Evolutionary conservation across 2,888 invertebrate species (phyloP).

Genomic region (Pheosia gnoma): DNA sequence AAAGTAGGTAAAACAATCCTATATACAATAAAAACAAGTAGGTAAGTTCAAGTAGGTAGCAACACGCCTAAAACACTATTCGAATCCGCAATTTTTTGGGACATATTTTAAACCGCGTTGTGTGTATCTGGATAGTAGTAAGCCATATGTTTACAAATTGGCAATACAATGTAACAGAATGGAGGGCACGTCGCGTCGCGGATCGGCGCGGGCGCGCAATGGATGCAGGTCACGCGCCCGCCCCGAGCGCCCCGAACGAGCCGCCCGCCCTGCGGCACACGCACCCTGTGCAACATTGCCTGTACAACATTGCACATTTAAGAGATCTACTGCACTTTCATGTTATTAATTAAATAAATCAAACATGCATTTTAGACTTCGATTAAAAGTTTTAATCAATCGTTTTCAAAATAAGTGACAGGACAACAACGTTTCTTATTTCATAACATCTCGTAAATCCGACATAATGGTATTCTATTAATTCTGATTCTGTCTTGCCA

Average conservation of each 20-base stretch:
- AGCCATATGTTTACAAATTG: conserved; percentile 45
- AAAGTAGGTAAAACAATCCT: too few relatives aligned
- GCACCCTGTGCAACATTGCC: conserved; percentile 18
- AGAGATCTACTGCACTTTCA: background rate
- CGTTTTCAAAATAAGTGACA: too few relatives aligned
- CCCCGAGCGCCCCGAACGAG: conserved; percentile 11
- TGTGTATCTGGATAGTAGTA: conserved; percentile 26
- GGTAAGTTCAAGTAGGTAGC: too few relatives aligned
- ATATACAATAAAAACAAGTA: too few relatives aligned
- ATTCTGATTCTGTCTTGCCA: too few relatives aligned
- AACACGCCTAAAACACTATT: background rate
- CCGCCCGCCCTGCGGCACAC: conserved; percentile 25
- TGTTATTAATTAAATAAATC: background rate
- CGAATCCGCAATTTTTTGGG: background rate
- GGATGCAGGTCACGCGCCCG: conserved; percentile 52
- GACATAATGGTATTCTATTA: background rate
- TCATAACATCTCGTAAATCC: background rate
- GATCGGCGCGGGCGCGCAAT: conserved; percentile 34
- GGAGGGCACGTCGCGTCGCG: conserved; percentile 38
- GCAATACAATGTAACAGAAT: conserved; percentile 41
- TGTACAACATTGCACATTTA: conserved; percentile 9
- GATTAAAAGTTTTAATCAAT: too few relatives aligned
- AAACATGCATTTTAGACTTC: background rate
- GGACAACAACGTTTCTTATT: too few relatives aligned
- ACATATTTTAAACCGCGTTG: conserved; percentile 9